Percentiles rank a stretch among this genome's conserved stretches.
These are phyloP conservation scores for Hirtodrosophila confusa DNA, from an alignment of 2,888 invertebrate species.

Conservation along the genomic window DNA sequence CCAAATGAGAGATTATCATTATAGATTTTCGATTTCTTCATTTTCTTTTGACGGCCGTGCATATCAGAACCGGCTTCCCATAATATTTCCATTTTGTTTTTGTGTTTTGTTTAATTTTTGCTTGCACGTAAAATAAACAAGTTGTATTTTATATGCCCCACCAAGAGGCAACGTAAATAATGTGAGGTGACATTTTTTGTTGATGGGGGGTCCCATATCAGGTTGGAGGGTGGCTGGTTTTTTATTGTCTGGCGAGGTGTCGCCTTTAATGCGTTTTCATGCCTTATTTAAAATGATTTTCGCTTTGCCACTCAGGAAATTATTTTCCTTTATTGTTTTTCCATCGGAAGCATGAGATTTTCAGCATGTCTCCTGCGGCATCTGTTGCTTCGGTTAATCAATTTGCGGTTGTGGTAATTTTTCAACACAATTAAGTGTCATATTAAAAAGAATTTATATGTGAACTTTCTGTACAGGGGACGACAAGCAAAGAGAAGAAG, in stretches of 20 bases:
- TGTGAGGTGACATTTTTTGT: slow-evolving; percentile 44
- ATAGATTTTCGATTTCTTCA: not conserved
- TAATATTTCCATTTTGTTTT: slow-evolving; percentile 10
- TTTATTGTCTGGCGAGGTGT: slow-evolving; percentile 46
- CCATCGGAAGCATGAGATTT: slow-evolving; percentile 27
- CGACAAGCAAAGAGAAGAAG: not conserved
- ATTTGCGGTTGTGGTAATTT: slow-evolving; percentile 37
- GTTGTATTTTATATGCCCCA: slow-evolving; percentile 37
- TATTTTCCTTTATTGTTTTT: slow-evolving; percentile 63
- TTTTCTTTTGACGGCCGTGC: not conserved
- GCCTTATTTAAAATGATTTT: slow-evolving; percentile 78
- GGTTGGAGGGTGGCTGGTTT: not conserved
- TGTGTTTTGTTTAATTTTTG: slow-evolving; percentile 25
- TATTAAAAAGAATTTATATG: slow-evolving; percentile 26
- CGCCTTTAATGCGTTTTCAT: slow-evolving; percentile 70
- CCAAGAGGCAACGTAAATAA: slow-evolving; percentile 56
- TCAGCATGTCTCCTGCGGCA: slow-evolving; percentile 33
- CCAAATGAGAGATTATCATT: not conserved
- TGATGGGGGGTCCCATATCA: not conserved
- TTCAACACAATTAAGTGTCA: slow-evolving; percentile 56
- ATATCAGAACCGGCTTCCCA: slow-evolving; percentile 4
- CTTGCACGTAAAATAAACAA: slow-evolving; percentile 57
- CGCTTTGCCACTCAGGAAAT: slow-evolving; percentile 62
- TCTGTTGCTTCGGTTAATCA: slow-evolving; percentile 62
- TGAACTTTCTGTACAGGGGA: slow-evolving; percentile 20